A percentile compares a stretch with the other conserved stretches of the same genome.
These are phyloP conservation scores for Pelecanus crispus DNA, from an alignment of 2,113 vertebrate genomes.

Conservation along the genomic window DNA sequence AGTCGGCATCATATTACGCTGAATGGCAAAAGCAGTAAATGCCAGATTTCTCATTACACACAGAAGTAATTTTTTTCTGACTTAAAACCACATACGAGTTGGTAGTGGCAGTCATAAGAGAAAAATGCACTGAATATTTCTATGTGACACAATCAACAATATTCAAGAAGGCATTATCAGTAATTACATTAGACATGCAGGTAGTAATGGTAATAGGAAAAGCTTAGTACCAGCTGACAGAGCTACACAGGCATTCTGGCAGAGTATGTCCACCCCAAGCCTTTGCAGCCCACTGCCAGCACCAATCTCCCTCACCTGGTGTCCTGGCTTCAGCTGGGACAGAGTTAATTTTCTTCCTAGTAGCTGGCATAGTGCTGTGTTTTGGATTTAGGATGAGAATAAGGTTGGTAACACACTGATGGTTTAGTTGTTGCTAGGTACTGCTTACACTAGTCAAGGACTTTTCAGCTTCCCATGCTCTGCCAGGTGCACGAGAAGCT, in stretches of 20 bases:
- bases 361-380: no score
- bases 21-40: background rate
- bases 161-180: background rate
- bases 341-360: no score
- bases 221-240: background rate
- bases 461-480: no score
- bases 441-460: no score
- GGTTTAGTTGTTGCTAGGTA: no score
- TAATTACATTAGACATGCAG: background rate
- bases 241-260: background rate
- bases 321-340: no score
- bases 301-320: rapidly evolving
- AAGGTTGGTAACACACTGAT: no score
- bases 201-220: background rate
- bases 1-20: background rate
- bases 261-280: background rate
- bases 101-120: background rate
- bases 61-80: background rate
- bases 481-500: no score
- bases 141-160: background rate
- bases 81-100: background rate
- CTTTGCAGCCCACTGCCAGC: background rate
- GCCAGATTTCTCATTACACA: background rate
- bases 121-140: background rate
- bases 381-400: no score